phyloP scores from a whole-genome alignment of 1,140 invertebrate species.

The Vanessa atalanta region DNA sequence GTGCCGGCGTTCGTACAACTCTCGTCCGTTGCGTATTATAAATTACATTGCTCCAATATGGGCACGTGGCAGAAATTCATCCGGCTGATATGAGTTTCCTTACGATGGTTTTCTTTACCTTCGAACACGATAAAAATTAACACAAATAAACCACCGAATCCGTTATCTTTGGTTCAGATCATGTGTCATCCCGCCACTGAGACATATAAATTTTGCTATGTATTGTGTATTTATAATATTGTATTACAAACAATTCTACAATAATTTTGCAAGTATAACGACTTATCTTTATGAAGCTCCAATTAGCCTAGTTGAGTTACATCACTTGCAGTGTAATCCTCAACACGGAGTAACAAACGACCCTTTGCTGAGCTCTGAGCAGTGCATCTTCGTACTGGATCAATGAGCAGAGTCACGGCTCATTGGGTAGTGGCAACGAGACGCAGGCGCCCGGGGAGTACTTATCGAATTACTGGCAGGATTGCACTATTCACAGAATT shows the following conservation, averaged over 20 bases:
- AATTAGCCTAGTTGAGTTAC: background rate
- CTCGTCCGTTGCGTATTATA: background rate
- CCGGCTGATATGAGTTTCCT: too few relatives aligned
- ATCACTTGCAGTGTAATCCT: background rate
- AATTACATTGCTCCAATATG: background rate
- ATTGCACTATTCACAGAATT: slow-evolving; percentile 11
- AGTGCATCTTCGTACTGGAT: slow-evolving; percentile 13
- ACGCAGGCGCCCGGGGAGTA: slow-evolving; percentile 16
- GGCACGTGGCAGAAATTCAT: too few relatives aligned
- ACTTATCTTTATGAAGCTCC: background rate
- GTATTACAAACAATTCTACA: too few relatives aligned
- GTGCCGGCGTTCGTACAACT: background rate
- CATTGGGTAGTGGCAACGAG: slow-evolving; percentile 16
- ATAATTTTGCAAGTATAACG: background rate
- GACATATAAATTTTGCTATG: too few relatives aligned
- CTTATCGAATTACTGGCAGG: slow-evolving; percentile 27
- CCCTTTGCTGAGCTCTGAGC: background rate
- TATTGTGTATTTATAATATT: too few relatives aligned
- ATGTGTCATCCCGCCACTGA: too few relatives aligned
- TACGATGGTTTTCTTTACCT: too few relatives aligned
- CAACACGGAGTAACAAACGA: background rate
- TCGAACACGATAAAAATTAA: too few relatives aligned
- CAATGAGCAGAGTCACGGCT: slow-evolving; percentile 11
- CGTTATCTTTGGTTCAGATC: too few relatives aligned
- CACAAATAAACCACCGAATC: too few relatives aligned